These are phyloP conservation scores for Rhabdomys dilectus DNA, from an alignment of 2,113 vertebrate species.

Conservation along the genomic window DNA sequence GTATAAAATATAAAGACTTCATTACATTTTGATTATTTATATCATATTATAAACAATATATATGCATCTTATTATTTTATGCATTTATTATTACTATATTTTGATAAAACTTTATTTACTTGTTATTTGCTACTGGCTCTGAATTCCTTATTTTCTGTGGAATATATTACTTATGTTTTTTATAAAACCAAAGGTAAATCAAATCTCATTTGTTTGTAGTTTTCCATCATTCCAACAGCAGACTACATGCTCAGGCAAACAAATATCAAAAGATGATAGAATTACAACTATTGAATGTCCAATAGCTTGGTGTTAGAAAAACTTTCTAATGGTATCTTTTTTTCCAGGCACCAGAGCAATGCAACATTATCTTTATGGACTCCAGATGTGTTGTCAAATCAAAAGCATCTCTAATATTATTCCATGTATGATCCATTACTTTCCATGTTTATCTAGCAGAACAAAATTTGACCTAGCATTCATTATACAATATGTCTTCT, in stretches of 20 bases:
- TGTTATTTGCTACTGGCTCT: neutral
- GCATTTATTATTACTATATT: neutral
- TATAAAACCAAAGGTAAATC: slow-evolving; percentile 20
- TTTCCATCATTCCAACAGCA: neutral
- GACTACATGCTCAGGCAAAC: neutral
- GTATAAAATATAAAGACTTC: neutral
- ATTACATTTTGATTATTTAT: neutral
- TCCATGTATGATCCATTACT: slow-evolving; percentile 7
- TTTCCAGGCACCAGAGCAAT: slow-evolving; percentile 3
- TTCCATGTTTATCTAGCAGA: neutral
- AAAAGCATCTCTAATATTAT: slow-evolving; percentile 18
- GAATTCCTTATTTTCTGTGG: slow-evolving; percentile 13
- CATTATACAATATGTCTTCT: neutral
- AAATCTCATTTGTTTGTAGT: neutral
- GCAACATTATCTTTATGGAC: slow-evolving; percentile 64
- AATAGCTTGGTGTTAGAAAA: slow-evolving; percentile 16
- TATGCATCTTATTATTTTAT: neutral
- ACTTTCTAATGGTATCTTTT: slow-evolving; percentile 38
- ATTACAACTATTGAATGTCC: neutral
- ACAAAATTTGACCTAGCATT: slow-evolving; percentile 20
- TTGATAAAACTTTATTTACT: neutral
- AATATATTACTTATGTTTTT: neutral
- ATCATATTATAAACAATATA: neutral
- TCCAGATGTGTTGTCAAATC: slow-evolving; percentile 68
- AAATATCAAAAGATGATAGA: neutral